Evolutionary conservation across 2,113 vertebrate species (phyloP).

Genomic region (Pterocles orientalis): DNA sequence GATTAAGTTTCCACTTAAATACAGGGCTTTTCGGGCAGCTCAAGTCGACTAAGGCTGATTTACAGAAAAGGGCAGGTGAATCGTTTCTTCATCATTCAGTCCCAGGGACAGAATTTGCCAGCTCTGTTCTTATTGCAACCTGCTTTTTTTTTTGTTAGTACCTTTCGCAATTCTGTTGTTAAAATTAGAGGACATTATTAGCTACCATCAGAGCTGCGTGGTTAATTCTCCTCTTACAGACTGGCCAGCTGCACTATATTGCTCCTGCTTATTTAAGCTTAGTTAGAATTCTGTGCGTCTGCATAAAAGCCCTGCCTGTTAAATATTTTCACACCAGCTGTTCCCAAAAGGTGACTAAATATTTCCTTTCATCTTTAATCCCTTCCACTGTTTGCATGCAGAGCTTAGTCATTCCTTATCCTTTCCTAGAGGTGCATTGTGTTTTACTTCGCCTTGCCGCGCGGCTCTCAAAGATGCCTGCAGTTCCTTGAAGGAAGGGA

Average conservation of each 20-base stretch:
- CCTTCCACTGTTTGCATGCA: slow-evolving; percentile 24
- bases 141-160: slow-evolving; percentile 19
- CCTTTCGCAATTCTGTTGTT: slow-evolving; percentile 55
- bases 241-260: slow-evolving; percentile 16
- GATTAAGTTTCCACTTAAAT: slow-evolving; percentile 40
- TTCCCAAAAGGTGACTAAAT: slow-evolving; percentile 65
- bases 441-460: neutral
- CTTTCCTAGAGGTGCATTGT: neutral
- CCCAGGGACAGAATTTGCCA: neutral
- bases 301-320: slow-evolving; percentile 19
- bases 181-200: slow-evolving; percentile 55
- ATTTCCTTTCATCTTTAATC: slow-evolving; percentile 67
- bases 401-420: slow-evolving; percentile 5
- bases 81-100: neutral
- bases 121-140: neutral
- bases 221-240: slow-evolving; percentile 29
- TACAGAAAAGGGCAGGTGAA: neutral
- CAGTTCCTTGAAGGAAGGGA: neutral
- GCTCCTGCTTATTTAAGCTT: slow-evolving; percentile 19
- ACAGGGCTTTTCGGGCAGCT: neutral
- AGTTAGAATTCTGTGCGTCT: neutral
- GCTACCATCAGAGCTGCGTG: neutral
- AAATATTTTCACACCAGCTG: slow-evolving; percentile 62
- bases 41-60: neutral
- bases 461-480: neutral